A percentile compares a stretch with the other conserved stretches of the same genome.
Evolutionary conservation across 2,888 invertebrate species (phyloP).

Genomic region (Brenthis ino): DNA sequence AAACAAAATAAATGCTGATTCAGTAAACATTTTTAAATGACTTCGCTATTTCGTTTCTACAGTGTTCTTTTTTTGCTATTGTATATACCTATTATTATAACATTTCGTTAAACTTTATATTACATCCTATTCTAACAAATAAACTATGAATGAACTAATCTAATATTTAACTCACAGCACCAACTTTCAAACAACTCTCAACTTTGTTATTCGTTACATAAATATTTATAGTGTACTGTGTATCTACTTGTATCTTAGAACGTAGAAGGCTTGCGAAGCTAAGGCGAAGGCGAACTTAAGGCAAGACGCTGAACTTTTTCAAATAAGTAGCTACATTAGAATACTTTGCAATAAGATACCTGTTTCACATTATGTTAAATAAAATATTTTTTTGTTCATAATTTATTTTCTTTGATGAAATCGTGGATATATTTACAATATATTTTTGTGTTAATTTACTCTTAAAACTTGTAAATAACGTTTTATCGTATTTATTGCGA

Average conservation of each 20-base stretch:
- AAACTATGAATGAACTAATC: slow-evolving; percentile 24
- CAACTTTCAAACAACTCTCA: slow-evolving; percentile 43
- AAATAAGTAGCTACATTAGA: background rate
- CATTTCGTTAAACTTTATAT: slow-evolving; percentile 10
- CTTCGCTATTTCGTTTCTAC: background rate
- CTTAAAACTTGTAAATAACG: too few species aligned
- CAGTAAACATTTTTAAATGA: background rate
- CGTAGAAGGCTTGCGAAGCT: slow-evolving; percentile 12
- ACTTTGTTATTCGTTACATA: slow-evolving; percentile 25
- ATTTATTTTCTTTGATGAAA: too few species aligned
- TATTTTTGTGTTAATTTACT: too few species aligned
- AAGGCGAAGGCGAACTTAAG: background rate
- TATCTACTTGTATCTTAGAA: slow-evolving; percentile 12
- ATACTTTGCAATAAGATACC: background rate
- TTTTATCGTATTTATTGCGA: too few species aligned
- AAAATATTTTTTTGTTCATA: too few species aligned
- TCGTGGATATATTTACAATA: too few species aligned
- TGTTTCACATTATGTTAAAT: background rate
- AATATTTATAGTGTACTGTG: slow-evolving; percentile 17
- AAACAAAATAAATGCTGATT: background rate
- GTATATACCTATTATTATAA: slow-evolving; percentile 4
- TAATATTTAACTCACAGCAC: slow-evolving; percentile 45
- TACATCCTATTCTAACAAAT: slow-evolving; percentile 14
- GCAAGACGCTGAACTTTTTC: slow-evolving; percentile 3
- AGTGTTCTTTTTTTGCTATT: background rate